phyloP scores from a whole-genome alignment of 35 echinoderm and acorn worm species.

The Diadema setosum region DNA sequence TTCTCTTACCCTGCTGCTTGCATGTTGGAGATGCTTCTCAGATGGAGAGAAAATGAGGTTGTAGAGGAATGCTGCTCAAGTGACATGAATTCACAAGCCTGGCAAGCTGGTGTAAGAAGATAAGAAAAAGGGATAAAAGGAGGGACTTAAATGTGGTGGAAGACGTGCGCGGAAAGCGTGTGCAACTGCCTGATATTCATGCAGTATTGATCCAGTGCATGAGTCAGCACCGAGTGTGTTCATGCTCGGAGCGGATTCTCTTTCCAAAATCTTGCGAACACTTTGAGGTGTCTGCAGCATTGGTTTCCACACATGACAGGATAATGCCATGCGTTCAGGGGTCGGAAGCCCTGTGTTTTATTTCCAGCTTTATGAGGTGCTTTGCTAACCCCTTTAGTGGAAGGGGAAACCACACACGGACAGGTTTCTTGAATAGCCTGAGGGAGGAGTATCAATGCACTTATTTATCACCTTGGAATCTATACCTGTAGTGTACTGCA shows the following conservation, averaged over 20 bases:
- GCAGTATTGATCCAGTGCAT: constrained; percentile 6
- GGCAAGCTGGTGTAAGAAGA: background rate
- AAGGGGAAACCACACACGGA: too few relatives aligned
- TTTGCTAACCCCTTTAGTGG: background rate
- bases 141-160: background rate
- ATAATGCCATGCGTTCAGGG: background rate
- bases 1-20: too few relatives aligned
- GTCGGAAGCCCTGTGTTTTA: background rate
- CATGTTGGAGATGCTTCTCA: too few relatives aligned
- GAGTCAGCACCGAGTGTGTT: constrained; percentile 3
- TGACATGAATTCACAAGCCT: background rate
- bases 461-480: too few relatives aligned
- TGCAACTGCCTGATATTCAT: background rate
- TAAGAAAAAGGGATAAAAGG: background rate
- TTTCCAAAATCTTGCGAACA: background rate
- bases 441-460: too few relatives aligned
- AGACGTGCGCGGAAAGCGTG: too few relatives aligned
- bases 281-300: background rate
- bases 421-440: too few relatives aligned
- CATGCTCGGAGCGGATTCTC: too few relatives aligned
- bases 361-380: background rate
- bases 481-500: too few relatives aligned
- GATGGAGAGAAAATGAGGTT: background rate
- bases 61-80: background rate
- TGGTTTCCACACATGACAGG: background rate